Conservation (phyloP, 2,797 vertebrate species). For the Rhodeus uyekii region DNA sequence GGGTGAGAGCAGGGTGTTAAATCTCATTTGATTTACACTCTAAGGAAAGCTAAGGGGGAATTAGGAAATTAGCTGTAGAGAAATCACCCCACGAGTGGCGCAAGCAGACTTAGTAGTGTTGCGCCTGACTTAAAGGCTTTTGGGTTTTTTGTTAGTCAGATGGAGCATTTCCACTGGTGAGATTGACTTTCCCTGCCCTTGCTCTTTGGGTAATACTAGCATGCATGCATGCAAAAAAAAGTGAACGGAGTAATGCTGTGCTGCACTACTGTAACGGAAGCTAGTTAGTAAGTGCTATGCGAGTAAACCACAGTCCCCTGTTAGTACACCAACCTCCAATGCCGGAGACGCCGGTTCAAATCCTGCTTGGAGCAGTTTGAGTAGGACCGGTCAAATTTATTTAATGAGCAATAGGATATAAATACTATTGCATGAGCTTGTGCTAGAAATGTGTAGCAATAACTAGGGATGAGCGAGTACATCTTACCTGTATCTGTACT, state of each 20-base stretch:
- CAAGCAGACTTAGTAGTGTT: constrained; percentile 40
- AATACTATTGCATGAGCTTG: too few relatives aligned
- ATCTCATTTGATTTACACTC: constrained; percentile 55
- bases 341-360: neutral
- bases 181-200: constrained; percentile 47
- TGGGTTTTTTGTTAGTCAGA: constrained; percentile 22
- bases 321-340: neutral
- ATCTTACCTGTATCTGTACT: too few relatives aligned
- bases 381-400: too few relatives aligned
- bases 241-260: neutral
- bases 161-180: constrained; percentile 18
- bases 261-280: neutral
- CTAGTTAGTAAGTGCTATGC: neutral
- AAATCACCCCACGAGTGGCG: constrained; percentile 28
- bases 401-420: too few relatives aligned
- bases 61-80: constrained; percentile 52
- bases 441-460: neutral
- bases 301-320: neutral
- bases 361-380: neutral
- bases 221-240: constrained; percentile 29
- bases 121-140: constrained; percentile 35
- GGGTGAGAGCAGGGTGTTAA: constrained; percentile 33
- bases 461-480: too few relatives aligned
- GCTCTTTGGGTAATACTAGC: constrained; percentile 45
- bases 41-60: constrained; percentile 39